These are phyloP conservation scores for Leptopilina boulardi DNA, from an alignment of 1,140 invertebrate genomes.

Conservation along the genomic window DNA sequence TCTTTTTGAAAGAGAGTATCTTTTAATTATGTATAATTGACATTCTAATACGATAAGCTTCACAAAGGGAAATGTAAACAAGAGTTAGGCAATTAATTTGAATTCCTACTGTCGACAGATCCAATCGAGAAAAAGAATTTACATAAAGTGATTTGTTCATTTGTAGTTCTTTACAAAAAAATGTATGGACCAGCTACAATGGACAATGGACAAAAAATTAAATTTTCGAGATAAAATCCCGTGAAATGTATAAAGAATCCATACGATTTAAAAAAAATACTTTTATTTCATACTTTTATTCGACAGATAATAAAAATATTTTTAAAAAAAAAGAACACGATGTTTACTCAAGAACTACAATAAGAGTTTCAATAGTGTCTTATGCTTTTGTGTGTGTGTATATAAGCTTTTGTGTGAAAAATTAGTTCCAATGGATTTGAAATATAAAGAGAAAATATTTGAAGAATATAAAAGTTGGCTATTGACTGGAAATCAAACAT, in stretches of 20 bases:
- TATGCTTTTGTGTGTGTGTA: not conserved
- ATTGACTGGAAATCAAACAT: not conserved
- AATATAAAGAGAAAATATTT: not conserved
- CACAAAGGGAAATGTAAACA: not conserved
- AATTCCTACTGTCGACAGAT: not conserved
- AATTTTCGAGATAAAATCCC: no score
- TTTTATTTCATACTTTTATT: no score
- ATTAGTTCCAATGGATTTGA: not conserved
- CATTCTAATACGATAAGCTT: not conserved
- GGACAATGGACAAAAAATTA: no score
- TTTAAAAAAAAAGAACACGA: not conserved
- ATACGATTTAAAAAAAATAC: no score
- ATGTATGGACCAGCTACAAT: no score
- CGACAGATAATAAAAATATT: no score
- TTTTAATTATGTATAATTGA: constrained; percentile 7
- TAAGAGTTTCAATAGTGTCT: not conserved
- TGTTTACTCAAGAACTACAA: not conserved
- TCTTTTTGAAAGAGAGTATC: not conserved
- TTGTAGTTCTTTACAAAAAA: no score
- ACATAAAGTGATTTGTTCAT: constrained; percentile 19
- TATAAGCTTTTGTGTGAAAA: not conserved
- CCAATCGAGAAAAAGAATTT: constrained; percentile 3
- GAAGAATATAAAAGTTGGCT: not conserved
- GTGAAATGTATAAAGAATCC: no score
- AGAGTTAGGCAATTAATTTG: constrained; percentile 16